Base-by-base conservation (phyloP, 2,113 vertebrate species). In the Actenoides hombroni region DNA sequence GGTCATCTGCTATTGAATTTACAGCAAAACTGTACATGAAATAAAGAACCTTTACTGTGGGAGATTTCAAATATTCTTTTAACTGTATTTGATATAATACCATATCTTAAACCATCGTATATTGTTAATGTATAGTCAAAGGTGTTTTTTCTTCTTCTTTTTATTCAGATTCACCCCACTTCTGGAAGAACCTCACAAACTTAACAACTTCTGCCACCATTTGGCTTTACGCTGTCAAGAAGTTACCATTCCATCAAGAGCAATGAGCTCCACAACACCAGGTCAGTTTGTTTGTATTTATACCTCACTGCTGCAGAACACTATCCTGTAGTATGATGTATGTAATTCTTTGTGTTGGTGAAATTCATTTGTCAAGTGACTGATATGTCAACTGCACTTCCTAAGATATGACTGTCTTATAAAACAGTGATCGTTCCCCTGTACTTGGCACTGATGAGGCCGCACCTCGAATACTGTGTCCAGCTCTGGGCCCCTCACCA, bases 201-300 rank as follows among this genome's bases (percentile, higher is more conserved):
- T 79, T 56, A 86, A 67, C 31, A 53, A 69, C 81, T 86, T 23
- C 83, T 64, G 57, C 73, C 37, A 67, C 75, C 14, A 60, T 93
- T 80, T 68, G 48, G 49, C 53, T 83, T 65, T 57, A 56, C 26
- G 7, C 16, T 37, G 20, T 92, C 35, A 19, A 26, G 39, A 42
- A 25, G 44, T 74, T 73, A 69, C 90, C 74, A 89, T 91, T 90
- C 49, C 68, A 29, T 90, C 91, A 78, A 68, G 81, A 97, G 95
- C 78, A 69, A 98, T 98, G 98, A 98, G 97, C 95, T 98, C 98
- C 20, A 98, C 98, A 84, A 97, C 97, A 76, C 97, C 98, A 73
- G 98, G 98, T 98, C 81, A 96, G 98, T 98, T 79, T 83, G 14
- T 49, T 84, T 75, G 12, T 69, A 25, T 90, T 88, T 53, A 42